A percentile compares a stretch with the other conserved stretches of the same genome.
phyloP scores from a whole-genome alignment of 2,888 invertebrate genomes.

The Pristionchus entomophagus region DNA sequence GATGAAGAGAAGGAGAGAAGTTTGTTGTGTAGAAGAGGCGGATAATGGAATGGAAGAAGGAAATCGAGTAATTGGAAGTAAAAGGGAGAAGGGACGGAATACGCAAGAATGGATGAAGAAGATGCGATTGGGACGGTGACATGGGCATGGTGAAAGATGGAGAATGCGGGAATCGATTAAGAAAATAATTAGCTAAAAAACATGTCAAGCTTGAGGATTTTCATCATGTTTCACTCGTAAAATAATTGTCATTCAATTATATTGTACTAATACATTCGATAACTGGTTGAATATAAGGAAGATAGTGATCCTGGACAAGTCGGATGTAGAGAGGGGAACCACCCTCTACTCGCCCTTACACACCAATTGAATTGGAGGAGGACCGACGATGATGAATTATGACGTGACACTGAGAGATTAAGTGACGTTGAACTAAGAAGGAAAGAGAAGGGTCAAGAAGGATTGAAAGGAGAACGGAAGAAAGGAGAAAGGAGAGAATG shows the following conservation, averaged over 20 bases:
- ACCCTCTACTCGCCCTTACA: constrained; percentile 20
- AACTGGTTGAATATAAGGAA: too few relatives aligned
- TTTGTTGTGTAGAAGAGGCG: constrained; percentile 32
- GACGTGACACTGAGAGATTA: not conserved
- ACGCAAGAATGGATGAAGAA: not conserved
- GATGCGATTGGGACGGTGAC: not conserved
- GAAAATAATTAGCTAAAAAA: too few relatives aligned
- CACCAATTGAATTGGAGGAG: constrained; percentile 19
- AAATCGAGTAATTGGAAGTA: constrained; percentile 42
- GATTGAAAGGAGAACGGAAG: not conserved
- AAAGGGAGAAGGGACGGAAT: constrained; percentile 8
- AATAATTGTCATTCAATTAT: too few relatives aligned
- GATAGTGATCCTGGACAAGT: too few relatives aligned
- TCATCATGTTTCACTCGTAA: too few relatives aligned
- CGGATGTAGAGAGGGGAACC: too few relatives aligned
- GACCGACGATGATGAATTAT: not conserved
- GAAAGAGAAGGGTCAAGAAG: not conserved
- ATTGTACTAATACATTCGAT: too few relatives aligned
- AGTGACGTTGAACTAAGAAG: not conserved
- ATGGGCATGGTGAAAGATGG: not conserved
- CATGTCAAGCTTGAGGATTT: too few relatives aligned
- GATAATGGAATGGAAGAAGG: constrained; percentile 32
- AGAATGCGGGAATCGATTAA: too few relatives aligned
- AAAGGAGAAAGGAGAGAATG: not conserved
- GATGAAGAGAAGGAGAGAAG: constrained; percentile 22